Evolutionary conservation across 2,797 vertebrate genomes (phyloP).

Genomic region (Glyptemys insculpta): DNA sequence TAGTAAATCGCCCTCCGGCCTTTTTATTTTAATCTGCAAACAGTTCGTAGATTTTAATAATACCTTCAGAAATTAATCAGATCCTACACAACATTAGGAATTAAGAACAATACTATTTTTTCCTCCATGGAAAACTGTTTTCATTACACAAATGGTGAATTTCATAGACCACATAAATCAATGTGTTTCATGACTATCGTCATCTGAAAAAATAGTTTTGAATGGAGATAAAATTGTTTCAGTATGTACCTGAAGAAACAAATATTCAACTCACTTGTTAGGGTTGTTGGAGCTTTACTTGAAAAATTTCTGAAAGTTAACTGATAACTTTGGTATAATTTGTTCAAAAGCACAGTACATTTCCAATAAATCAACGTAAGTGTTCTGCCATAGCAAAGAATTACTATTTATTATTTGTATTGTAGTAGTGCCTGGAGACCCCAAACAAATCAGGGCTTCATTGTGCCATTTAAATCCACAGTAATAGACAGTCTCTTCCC

Average conservation of each 20-base stretch:
- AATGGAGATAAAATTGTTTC: not conserved
- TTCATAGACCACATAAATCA: not conserved
- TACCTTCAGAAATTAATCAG: constrained; percentile 33
- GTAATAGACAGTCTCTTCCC: not conserved
- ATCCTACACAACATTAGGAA: constrained; percentile 21
- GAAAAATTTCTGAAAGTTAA: not conserved
- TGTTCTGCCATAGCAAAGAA: not conserved
- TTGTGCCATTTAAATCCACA: not conserved
- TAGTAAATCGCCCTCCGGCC: not conserved
- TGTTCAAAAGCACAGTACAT: not conserved
- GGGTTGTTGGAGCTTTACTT: not conserved
- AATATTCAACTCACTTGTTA: not conserved
- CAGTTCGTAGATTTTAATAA: constrained; percentile 62
- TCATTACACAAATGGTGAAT: no score
- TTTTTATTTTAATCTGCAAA: not conserved
- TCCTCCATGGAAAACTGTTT: not conserved
- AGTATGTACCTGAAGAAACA: not conserved
- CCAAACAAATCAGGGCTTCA: not conserved
- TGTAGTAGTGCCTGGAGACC: not conserved
- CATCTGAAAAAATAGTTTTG: constrained; percentile 51
- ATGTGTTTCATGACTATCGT: constrained; percentile 51
- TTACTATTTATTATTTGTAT: not conserved
- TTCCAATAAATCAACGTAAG: not conserved
- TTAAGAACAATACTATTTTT: not conserved
- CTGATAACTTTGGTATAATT: not conserved